Conservation (phyloP, 2,113 vertebrate species). For the Mola mola region DNA sequence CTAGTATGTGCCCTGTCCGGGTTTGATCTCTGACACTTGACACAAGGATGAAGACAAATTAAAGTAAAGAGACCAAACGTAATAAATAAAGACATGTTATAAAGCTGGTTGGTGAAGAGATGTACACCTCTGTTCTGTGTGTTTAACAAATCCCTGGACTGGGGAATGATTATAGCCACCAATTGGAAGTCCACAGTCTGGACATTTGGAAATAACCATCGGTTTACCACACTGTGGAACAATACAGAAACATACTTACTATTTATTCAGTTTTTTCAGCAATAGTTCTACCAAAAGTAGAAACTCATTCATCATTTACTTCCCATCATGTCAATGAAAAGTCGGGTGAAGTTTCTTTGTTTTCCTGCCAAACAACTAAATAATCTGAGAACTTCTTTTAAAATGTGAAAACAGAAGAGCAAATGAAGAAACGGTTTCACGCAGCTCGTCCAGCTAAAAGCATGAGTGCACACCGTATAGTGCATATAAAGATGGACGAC, state of each 20-base stretch:
- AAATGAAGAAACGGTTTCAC: too few relatives aligned
- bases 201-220: background rate
- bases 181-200: conserved; percentile 53
- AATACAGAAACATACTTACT: background rate
- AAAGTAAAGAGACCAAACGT: background rate
- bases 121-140: background rate
- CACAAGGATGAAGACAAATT: background rate
- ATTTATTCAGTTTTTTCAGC: background rate
- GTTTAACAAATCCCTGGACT: conserved; percentile 48
- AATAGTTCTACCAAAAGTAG: background rate
- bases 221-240: conserved; percentile 73
- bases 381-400: too few relatives aligned
- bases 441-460: too few relatives aligned
- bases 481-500: too few relatives aligned
- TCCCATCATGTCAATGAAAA: too few relatives aligned
- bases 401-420: too few relatives aligned
- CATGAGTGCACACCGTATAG: too few relatives aligned
- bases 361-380: too few relatives aligned
- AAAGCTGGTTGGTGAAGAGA: background rate
- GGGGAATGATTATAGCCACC: conserved; percentile 36
- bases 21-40: conserved; percentile 52
- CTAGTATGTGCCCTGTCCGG: conserved; percentile 72
- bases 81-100: background rate
- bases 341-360: too few relatives aligned
- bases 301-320: background rate